Base-by-base conservation (phyloP, 2,797 vertebrate genomes). In the Spizella passerina region DNA sequence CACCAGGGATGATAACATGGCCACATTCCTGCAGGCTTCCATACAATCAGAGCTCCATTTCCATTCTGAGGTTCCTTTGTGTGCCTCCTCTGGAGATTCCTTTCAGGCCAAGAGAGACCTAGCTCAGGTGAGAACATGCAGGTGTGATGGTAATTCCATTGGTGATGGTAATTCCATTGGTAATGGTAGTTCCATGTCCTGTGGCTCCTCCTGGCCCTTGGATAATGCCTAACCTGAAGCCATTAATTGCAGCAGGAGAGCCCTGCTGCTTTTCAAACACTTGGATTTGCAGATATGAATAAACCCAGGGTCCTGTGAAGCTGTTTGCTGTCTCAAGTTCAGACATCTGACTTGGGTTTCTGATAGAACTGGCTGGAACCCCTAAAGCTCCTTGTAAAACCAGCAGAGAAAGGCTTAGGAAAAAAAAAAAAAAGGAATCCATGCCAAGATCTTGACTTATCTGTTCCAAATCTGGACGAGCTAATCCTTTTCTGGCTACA, bases 401-500 rank as follows among this genome's bases (percentile, higher is more conserved):
- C 73, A 69, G 8, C 68, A 81, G 18, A 90, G 63, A 84, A 76
- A 79, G 47, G 17, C 73, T 82, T 72, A 43, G 32, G 32, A 9
- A 5, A 5, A 17, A 23, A n/a, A 70, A 44, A 46, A 53, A 41
- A 17, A 41, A 21, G 14, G 6, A 89, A 66, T 53, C 65, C 18
- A 2, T 64, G 71, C 68, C 86, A 89, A 69, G 36, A 73, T 93
- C 41, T 46, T 49, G 68, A 66, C 10, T 92, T 88, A 76, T 65
- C 83, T 78, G 38, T 68, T 91, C 60, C 36, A 59, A 75, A 85
- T 91, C 82, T 93, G 75, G 72, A 71, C 4, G 24, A 92, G 81
- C 41, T 92, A 84, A 91, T 89, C 78, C 56, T 84, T 59, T 85
- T 29, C 84, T 85, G 89, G 84, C 84, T 82, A 13, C 71, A 80